These are phyloP conservation scores for Netelia virgata DNA, from an alignment of 2,888 invertebrate genomes.

Conservation along the genomic window DNA sequence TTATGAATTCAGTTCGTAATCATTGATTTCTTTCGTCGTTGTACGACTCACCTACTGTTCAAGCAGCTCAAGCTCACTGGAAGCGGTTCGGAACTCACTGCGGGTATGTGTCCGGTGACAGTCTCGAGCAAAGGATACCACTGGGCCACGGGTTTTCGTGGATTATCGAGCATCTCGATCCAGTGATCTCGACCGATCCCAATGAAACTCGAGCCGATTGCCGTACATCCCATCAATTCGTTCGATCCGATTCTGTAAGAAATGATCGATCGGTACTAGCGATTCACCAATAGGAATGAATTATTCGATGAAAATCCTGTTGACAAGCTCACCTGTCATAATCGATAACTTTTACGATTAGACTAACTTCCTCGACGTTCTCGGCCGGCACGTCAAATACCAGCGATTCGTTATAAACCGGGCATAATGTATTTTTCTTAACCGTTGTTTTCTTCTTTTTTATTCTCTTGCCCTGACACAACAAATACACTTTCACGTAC, in stretches of 20 bases:
- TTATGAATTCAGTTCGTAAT: not conserved
- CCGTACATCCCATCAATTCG: slow-evolving; percentile 94
- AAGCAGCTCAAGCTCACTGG: slow-evolving; percentile 89
- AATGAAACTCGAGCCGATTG: slow-evolving; percentile 91
- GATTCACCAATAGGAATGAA: slow-evolving; percentile 6
- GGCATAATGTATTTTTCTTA: slow-evolving; percentile 93
- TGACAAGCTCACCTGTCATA: slow-evolving; percentile 91
- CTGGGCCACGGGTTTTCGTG: slow-evolving; percentile 93
- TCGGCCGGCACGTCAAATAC: slow-evolving; percentile 96
- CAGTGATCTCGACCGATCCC: slow-evolving; percentile 94
- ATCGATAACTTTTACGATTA: slow-evolving; percentile 94
- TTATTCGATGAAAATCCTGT: slow-evolving; percentile 24
- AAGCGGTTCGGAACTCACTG: slow-evolving; percentile 86
- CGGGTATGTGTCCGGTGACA: slow-evolving; percentile 88
- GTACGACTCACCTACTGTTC: slow-evolving; percentile 87
- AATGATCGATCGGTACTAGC: slow-evolving; percentile 8
- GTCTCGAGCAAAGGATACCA: slow-evolving; percentile 93
- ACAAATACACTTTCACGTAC: slow-evolving; percentile 95
- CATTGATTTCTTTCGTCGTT: slow-evolving; percentile 18
- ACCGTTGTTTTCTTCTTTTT: slow-evolving; percentile 98
- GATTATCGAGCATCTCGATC: slow-evolving; percentile 94
- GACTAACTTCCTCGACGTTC: slow-evolving; percentile 92
- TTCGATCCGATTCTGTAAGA: slow-evolving; percentile 92
- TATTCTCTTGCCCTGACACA: slow-evolving; percentile 94
- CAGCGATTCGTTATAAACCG: slow-evolving; percentile 97